Evolutionary conservation across 2,113 vertebrate species (phyloP), one percentile per base, ranked within the genome.

Genomic region (Polypterus senegalus): DNA sequence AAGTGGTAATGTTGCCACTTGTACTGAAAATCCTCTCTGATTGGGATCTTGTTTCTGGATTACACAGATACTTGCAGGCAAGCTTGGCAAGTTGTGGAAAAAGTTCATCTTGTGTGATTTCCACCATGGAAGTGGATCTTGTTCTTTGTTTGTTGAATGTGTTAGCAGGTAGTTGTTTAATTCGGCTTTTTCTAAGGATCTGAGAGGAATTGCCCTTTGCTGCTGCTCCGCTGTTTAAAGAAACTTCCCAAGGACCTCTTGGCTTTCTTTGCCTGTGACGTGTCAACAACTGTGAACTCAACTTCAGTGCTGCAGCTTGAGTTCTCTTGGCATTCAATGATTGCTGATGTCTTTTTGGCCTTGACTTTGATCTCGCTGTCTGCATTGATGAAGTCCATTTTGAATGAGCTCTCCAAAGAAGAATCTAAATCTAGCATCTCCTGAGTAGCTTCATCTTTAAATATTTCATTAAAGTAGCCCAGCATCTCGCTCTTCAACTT

Each of bases 351-450:
- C 57, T 4, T 6, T 69, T 45, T 65, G 64, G 63, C 51, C 51
- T 63, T 62, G n/a, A 63, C 53, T 60, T 47, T 3, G 52, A 54
- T 8, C 60, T 48, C 65, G 27, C 60, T 63, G 46, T 65, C 56
- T 65, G 45, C 66, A 63, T 7, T 69, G 46, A 69, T 69, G 58
- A 56, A 69, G 47, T 65, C 63, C 59, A 64, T 61, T 47, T 65
- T 68, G 49, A 61, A 68, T 10, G 58, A 45, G 46, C 60, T 55
- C 7, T 62, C 56, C 56, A n/a, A n/a, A n/a, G n/a, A n/a, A n/a
- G n/a, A n/a, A n/a, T n/a, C n/a, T n/a, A n/a, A n/a, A n/a, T n/a
- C n/a, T n/a, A n/a, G n/a, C n/a, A n/a, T n/a, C n/a, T n/a, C n/a
- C n/a, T n/a, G n/a, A n/a, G n/a, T n/a, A n/a, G n/a, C n/a, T n/a